A percentile compares a stretch with the other conserved stretches of the same genome.
Evolutionary conservation across 2,888 invertebrate species (phyloP).

Genomic region (Apamea anceps): DNA sequence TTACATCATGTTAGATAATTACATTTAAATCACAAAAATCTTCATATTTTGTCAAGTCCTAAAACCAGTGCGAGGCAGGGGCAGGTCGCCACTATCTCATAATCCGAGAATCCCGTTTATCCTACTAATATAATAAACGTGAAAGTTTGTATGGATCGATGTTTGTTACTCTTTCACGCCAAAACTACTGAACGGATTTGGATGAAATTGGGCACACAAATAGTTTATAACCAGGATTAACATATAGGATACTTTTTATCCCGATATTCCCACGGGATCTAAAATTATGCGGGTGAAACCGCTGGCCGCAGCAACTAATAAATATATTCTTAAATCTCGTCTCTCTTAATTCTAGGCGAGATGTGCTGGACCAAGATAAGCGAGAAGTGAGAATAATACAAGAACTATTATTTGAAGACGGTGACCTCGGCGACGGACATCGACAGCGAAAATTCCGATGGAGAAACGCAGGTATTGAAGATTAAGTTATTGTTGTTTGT

Average conservation of each 20-base stretch:
- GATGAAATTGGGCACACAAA: too few relatives aligned
- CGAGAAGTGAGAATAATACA: conserved; percentile 95
- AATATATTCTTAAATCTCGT: not conserved
- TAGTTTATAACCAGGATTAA: too few relatives aligned
- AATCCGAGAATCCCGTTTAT: not conserved
- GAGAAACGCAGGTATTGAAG: conserved; percentile 92
- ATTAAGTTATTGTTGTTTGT: not conserved
- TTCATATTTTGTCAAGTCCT: not conserved
- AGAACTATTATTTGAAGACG: conserved; percentile 97
- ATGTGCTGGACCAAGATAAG: conserved; percentile 96
- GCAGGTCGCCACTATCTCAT: not conserved
- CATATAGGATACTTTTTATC: too few relatives aligned
- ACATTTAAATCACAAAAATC: too few relatives aligned
- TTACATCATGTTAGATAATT: too few relatives aligned
- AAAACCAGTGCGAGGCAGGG: not conserved
- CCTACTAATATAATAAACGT: too few relatives aligned
- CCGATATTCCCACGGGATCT: too few relatives aligned
- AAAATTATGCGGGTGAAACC: too few relatives aligned
- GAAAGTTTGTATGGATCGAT: too few relatives aligned
- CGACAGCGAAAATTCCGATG: conserved; percentile 96
- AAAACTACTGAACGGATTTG: too few relatives aligned
- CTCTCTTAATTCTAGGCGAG: conserved; percentile 89
- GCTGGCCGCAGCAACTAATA: not conserved
- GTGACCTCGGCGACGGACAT: conserved; percentile 95
- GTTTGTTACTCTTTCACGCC: too few relatives aligned